Conservation (phyloP, 1,140 invertebrate genomes). For the Eriocheir sinensis region DNA sequence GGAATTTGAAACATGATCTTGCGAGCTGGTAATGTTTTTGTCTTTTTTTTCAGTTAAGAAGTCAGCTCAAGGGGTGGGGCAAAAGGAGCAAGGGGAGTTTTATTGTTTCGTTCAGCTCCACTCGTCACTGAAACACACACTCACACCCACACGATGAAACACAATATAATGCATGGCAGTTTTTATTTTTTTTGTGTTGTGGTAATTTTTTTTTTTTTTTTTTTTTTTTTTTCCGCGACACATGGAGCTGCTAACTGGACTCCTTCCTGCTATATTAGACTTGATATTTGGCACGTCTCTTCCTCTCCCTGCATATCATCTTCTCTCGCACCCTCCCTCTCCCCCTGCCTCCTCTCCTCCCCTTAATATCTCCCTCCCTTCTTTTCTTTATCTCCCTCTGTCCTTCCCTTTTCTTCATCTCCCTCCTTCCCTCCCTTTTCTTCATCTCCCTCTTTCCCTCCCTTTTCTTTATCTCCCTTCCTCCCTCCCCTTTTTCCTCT, state of each 20-base stretch:
- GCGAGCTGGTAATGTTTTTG: too few relatives aligned
- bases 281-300: constrained; percentile 11
- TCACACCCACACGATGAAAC: too few relatives aligned
- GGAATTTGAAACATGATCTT: too few relatives aligned
- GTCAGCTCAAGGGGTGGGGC: too few relatives aligned
- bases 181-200: too few relatives aligned
- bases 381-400: background rate
- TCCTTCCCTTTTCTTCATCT: background rate
- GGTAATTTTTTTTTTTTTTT: too few relatives aligned
- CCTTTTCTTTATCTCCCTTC: background rate
- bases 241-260: background rate
- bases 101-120: too few relatives aligned
- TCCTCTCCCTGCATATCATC: background rate
- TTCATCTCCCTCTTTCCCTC: background rate
- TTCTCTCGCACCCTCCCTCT: background rate
- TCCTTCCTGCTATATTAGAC: background rate
- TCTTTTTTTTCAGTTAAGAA: too few relatives aligned
- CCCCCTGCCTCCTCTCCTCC: constrained; percentile 16
- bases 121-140: too few relatives aligned
- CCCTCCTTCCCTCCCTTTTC: background rate
- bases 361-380: background rate
- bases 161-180: too few relatives aligned
- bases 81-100: too few relatives aligned
- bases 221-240: background rate
- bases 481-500: constrained; percentile 31